Evolutionary conservation across 2,888 invertebrate species (phyloP).

Genomic region (Amblyjoppa fuscipennis): DNA sequence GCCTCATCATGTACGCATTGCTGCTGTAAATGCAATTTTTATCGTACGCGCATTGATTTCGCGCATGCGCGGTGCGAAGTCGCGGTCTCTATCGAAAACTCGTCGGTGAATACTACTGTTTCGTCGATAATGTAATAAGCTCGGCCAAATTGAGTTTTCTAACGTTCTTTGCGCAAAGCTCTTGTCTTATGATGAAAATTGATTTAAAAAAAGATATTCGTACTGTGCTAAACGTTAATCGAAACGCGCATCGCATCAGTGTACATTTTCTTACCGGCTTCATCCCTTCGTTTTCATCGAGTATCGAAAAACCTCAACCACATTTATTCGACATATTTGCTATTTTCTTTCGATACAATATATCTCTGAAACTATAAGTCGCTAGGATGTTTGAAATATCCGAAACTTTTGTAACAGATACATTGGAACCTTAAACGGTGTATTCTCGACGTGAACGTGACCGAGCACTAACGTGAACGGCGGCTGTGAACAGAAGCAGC

Average conservation of each 20-base stretch:
- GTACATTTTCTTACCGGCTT: neutral
- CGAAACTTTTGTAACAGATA: neutral
- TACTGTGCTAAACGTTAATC: neutral
- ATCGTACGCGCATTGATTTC: conserved; percentile 41
- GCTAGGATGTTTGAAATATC: neutral
- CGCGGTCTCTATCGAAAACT: conserved; percentile 61
- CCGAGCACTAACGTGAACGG: conserved; percentile 55
- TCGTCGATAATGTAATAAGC: conserved; percentile 8
- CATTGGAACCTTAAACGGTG: conserved; percentile 13
- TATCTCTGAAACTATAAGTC: neutral
- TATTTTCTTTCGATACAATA: neutral
- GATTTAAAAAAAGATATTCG: neutral
- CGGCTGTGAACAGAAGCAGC: conserved; percentile 70
- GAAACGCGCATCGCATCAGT: neutral
- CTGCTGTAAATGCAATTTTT: conserved; percentile 25
- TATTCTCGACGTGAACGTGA: conserved; percentile 48
- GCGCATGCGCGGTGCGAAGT: conserved; percentile 62
- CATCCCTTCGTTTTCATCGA: neutral
- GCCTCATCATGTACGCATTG: conserved; percentile 19
- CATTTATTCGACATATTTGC: neutral
- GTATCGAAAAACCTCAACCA: neutral
- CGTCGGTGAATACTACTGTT: conserved; percentile 8
- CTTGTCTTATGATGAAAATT: neutral
- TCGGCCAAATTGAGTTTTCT: neutral
- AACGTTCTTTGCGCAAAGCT: neutral